phyloP scores from a whole-genome alignment of 2,888 invertebrate species.

The Sepioteuthis lessoniana region DNA sequence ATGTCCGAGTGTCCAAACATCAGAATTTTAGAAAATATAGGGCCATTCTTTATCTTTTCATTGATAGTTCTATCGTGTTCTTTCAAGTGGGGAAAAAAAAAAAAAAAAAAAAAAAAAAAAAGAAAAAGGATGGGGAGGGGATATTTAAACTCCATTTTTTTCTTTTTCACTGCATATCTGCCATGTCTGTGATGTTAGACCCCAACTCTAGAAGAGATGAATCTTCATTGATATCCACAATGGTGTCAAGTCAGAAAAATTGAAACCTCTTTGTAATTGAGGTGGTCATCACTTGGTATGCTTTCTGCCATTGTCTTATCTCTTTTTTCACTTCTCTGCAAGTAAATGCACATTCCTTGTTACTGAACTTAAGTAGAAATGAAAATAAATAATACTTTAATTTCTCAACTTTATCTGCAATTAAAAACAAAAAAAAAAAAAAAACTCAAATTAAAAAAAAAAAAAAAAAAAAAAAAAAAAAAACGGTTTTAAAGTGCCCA shows the following conservation, averaged over 20 bases:
- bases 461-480: not conserved
- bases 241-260: not conserved
- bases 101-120: no score
- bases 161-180: not conserved
- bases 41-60: not conserved
- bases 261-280: conserved; percentile 33
- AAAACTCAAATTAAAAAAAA: not conserved
- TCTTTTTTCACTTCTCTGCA: not conserved
- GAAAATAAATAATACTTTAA: not conserved
- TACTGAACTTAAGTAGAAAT: not conserved
- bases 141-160: not conserved
- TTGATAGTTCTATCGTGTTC: not conserved
- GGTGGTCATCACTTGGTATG: not conserved
- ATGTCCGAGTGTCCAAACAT: not conserved
- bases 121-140: not conserved
- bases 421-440: not conserved
- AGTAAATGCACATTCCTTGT: conserved; percentile 1
- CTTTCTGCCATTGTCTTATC: not conserved
- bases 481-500: not conserved
- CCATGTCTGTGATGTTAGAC: conserved; percentile 12
- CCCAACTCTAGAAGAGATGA: conserved; percentile 20
- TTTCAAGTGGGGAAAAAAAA: not conserved
- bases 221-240: not conserved
- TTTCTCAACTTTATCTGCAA: not conserved
- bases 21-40: not conserved